Conservation (phyloP, 2,888 invertebrate species). For the Eudasyphora cyanicolor region DNA sequence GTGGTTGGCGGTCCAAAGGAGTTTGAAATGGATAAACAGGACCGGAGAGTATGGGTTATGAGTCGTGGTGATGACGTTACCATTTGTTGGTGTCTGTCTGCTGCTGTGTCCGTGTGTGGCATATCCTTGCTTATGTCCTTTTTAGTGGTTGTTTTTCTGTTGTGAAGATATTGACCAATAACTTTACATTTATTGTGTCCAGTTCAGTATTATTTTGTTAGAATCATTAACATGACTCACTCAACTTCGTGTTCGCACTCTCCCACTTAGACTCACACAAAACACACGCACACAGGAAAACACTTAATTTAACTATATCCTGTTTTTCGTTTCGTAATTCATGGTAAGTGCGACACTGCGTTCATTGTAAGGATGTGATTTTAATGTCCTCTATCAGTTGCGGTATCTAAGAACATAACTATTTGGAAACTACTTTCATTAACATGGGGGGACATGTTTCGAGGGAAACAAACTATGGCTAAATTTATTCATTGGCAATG, state of each 20-base stretch:
- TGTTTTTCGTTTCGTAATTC: neutral
- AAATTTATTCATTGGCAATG: no score
- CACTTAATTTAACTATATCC: neutral
- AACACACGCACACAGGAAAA: neutral
- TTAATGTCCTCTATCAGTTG: neutral
- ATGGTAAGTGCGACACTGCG: neutral
- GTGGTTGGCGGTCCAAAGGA: neutral
- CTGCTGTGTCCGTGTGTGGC: neutral
- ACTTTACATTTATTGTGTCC: constrained; percentile 50
- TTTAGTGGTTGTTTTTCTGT: constrained; percentile 42
- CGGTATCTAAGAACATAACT: neutral
- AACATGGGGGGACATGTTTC: neutral
- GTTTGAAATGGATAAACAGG: neutral
- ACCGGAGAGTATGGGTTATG: neutral
- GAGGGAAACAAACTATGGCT: neutral
- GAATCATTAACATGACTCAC: constrained; percentile 8
- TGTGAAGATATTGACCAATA: constrained; percentile 57
- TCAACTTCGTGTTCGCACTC: neutral
- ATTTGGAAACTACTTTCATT: neutral
- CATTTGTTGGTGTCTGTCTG: neutral
- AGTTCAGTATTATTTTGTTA: constrained; percentile 20
- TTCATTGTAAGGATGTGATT: neutral
- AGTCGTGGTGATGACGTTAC: neutral
- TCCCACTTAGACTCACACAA: no score
- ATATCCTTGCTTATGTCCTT: constrained; percentile 7